Evolutionary conservation across 2,888 invertebrate genomes (phyloP), one percentile per base, ranked within the genome.

Genomic region (Drosophila merina): DNA sequence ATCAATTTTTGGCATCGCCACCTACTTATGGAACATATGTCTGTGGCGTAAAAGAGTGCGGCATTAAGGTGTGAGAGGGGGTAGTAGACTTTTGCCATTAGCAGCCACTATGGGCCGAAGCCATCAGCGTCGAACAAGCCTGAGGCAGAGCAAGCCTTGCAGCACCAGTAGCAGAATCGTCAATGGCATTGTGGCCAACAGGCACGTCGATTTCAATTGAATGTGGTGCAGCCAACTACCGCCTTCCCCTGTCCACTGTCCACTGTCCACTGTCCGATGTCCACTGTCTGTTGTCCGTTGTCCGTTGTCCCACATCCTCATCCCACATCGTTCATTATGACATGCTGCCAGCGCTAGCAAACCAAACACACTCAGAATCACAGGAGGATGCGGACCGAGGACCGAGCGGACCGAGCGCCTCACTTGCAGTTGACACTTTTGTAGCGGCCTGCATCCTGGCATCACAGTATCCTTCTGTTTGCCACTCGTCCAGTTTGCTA

Each of bases 181-280:
- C 86, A 80, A 76, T 71, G 76, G 73, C 70, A 79, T 85, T 87
- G 86, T 76, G 82, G 82, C 79, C 72, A 85, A 79, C 86, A 72
- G 83, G 79, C 88, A 85, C 88, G 86, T 84, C 83, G 79, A 75
- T 86, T 86, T 69, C 88, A 83, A 84, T 84, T 86, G 79, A 86
- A 83, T 82, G 75, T 68, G 87, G 74, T 73, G 70, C 74, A 64
- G 76, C 78, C 87, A 86, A 75, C 87, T 75, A 73, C 70, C 66
- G 62, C 42, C 56, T 30, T 40, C 55, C 20, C 30, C 26, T n/a
- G 47, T 36, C 52, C 36, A 10, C 8, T 31, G 44, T 31, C 40
- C 12, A 31, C 42, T 54, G 52, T 50, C 47, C 56, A 42, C n/a
- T 36, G 47, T 44, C 38, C 49, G 9, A 25, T n/a, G 42, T 54